Base-by-base conservation (phyloP, 2,888 invertebrate species). In the Electrophaes corylata region DNA sequence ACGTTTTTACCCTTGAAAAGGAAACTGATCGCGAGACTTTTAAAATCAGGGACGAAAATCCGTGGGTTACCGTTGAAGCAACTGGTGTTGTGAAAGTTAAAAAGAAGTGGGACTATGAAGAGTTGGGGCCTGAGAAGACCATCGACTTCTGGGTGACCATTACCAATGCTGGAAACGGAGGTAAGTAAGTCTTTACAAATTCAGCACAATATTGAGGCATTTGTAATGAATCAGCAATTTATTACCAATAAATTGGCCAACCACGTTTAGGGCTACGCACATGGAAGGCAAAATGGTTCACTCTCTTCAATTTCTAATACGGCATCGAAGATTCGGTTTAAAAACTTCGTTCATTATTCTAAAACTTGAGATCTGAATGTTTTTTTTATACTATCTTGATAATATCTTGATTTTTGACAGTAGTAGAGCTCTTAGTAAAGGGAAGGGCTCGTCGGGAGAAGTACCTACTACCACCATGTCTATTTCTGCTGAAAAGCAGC, bases 101-200 rank as follows among this genome's bases (percentile, higher is more conserved):
- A 90, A 97, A 97, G 94, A 97, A 97, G 94, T 98, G 98, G 98
- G 98, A 98, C 93, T 98, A 97, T 86, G 98, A 98, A 81, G 98
- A 98, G 79, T 88, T 98, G 45, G 98, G 98, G 20, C 97, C 97
- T 1, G 98, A 98, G 90, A 98, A 98, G 85, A 98, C 97, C 11
- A 98, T 98, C 77, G 98, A 98, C 87, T 98, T 98, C 86, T 98
- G 98, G 98, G 98, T 98, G 51, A 97, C 97, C 53, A 98, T 98
- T 75, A 97, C 96, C 57, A 98, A 98, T 85, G 94, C 96, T 65
- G 97, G 96, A 92, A 96, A 95, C 84, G 95, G 96, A 93, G 96
- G 96, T 97, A 82, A 94, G 95, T 93, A 31, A 12, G 10, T 29
- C 14, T 40, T 40, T 19, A 5, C 18, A 5, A 29, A 10, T 12